Evolutionary conservation across 2,797 vertebrate species (phyloP), one percentile per base, ranked within the genome.

Genomic region (Leucoraja ocellata): DNA sequence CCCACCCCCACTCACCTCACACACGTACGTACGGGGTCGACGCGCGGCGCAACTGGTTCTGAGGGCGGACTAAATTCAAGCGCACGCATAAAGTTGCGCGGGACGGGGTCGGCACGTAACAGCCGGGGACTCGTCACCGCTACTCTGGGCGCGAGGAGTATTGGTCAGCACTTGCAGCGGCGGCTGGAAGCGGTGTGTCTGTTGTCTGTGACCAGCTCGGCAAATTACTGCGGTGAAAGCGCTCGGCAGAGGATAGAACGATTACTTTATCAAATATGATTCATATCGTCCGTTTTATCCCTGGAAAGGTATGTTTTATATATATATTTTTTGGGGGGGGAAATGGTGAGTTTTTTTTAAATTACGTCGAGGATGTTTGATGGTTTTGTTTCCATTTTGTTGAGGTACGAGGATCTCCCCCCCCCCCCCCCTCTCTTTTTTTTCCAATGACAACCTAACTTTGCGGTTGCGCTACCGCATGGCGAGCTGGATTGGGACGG

Each of bases 241-340:
- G 23, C 18, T 2, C 32, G 54, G 90, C 23, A 46, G 68, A 76
- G 68, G 39, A 92, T 13, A 73, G 68, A 73, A 92, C 39, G 28
- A 74, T 92, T 54, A 92, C 71, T 92, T 92, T 1, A 76, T 92
- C 71, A 92, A 92, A 92, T 92, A 92, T 92, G 90, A 54, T 92
- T 74, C n/a, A 76, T 74, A 76, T 92, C 90, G 71, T 92, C 71
- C 71, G 90, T n/a, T 92, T 92, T 54, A 39, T 76, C 23, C 90
- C 36, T 76, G n/a, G 90, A 92, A 92, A 92, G 90, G 90, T 92
- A 92, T 6, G 46, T 28, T 84, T 58, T 58, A 46, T 46, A 46
- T 46, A 10, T 73, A 1, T 2, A 3, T 46, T 46, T 46, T 46
- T 46, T 46, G 2, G 39, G 39, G 39, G 39, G 4, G 4, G 25